These are phyloP conservation scores for Andrena minutula DNA, from an alignment of 2,888 invertebrate species.

Conservation along the genomic window DNA sequence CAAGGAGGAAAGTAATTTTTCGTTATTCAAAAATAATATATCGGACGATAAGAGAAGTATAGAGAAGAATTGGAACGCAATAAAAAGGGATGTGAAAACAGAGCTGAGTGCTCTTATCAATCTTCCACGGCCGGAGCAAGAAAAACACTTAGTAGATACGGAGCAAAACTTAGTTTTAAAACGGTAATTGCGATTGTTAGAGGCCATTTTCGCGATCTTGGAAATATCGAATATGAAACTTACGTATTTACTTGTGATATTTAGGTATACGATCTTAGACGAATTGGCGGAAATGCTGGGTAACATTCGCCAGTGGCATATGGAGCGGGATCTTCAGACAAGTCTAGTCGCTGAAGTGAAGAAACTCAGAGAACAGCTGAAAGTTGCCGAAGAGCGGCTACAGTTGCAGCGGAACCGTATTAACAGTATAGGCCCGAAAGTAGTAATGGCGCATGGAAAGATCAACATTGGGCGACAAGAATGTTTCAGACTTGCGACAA, in stretches of 20 bases:
- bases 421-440: constrained; percentile 76
- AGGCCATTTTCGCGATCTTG: not conserved
- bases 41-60: constrained; percentile 30
- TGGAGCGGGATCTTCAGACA: constrained; percentile 79
- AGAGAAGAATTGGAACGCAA: constrained; percentile 66
- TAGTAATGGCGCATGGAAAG: constrained; percentile 76
- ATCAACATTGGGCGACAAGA: constrained; percentile 79
- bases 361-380: constrained; percentile 78
- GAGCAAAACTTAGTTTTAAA: constrained; percentile 79
- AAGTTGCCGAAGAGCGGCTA: constrained; percentile 77
- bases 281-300: constrained; percentile 81
- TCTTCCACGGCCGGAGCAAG: constrained; percentile 70
- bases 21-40: constrained; percentile 12
- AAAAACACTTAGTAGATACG: constrained; percentile 67
- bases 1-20: constrained; percentile 13
- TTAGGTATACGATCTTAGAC: constrained; percentile 80
- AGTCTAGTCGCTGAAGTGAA: constrained; percentile 77
- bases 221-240: not conserved
- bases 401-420: constrained; percentile 77
- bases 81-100: constrained; percentile 69
- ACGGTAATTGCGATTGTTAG: constrained; percentile 72
- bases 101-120: constrained; percentile 69
- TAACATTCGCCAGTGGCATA: constrained; percentile 80
- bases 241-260: constrained; percentile 25
- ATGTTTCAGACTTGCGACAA: constrained; percentile 79